phyloP scores from a whole-genome alignment of 2,113 vertebrate genomes.

The Athene noctua region DNA sequence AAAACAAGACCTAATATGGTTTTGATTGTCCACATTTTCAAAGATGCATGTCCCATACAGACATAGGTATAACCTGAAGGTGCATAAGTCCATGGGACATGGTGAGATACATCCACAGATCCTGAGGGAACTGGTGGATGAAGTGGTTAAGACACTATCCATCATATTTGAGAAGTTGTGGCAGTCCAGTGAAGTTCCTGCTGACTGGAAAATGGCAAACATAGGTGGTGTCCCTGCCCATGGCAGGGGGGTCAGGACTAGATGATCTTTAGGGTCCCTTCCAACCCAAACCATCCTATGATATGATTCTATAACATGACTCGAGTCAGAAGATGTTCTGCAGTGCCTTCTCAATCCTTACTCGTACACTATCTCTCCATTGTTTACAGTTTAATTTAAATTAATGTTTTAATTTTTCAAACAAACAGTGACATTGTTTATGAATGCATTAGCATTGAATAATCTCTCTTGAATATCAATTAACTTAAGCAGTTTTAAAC shows the following conservation, averaged over 20 bases:
- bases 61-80: too few relatives aligned
- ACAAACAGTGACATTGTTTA: conserved; percentile 50
- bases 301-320: neutral
- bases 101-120: too few relatives aligned
- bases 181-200: too few relatives aligned
- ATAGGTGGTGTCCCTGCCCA: too few relatives aligned
- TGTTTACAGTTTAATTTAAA: conserved; percentile 65
- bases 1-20: neutral
- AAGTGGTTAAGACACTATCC: too few relatives aligned
- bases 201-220: too few relatives aligned
- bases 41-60: neutral
- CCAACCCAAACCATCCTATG: too few relatives aligned
- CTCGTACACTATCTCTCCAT: neutral
- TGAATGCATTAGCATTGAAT: conserved; percentile 43
- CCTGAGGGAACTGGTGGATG: too few relatives aligned
- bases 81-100: too few relatives aligned
- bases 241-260: too few relatives aligned
- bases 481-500: conserved; percentile 10
- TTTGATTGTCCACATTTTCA: neutral
- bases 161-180: too few relatives aligned
- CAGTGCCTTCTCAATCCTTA: neutral
- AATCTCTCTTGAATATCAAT: conserved; percentile 58
- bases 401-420: conserved; percentile 64
- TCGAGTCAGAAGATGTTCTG: neutral
- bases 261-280: too few relatives aligned